Conservation (phyloP, 2,113 vertebrate species). For the Empidonax alnorum region DNA sequence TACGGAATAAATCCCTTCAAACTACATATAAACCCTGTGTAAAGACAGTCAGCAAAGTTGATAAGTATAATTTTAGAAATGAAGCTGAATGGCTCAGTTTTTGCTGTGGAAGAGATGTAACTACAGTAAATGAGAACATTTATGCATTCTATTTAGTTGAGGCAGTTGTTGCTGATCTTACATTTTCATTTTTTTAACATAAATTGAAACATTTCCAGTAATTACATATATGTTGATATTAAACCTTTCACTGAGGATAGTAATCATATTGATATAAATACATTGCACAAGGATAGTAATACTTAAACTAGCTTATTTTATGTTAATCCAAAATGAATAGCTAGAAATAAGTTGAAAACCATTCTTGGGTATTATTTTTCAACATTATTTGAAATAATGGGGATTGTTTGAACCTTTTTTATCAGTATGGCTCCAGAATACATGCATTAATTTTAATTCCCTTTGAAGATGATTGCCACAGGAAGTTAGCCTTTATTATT, state of each 20-base stretch:
- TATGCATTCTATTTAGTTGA: constrained; percentile 36
- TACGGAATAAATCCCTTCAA: background rate
- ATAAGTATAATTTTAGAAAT: constrained; percentile 45
- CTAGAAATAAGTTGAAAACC: constrained; percentile 9
- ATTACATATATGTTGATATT: constrained; percentile 28
- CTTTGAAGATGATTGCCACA: constrained; percentile 29
- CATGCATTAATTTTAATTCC: background rate
- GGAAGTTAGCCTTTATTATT: constrained; percentile 29
- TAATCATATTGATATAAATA: constrained; percentile 39
- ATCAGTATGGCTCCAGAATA: constrained; percentile 24
- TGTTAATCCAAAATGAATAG: constrained; percentile 5
- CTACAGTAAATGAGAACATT: constrained; percentile 27
- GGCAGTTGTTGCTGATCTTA: constrained; percentile 51
- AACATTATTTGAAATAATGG: constrained; percentile 32
- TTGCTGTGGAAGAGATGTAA: background rate
- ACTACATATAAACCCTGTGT: background rate
- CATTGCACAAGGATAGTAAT: background rate
- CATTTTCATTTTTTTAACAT: constrained; percentile 57
- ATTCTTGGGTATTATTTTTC: background rate
- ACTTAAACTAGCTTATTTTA: background rate
- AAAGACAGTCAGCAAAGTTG: constrained; percentile 22
- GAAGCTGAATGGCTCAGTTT: background rate
- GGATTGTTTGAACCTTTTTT: constrained; percentile 40
- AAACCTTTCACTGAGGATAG: constrained; percentile 12
- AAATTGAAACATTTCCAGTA: constrained; percentile 47